Evolutionary conservation across 2,888 invertebrate species (phyloP), one percentile per base, ranked within the genome.

Genomic region (Cryptus armator): DNA sequence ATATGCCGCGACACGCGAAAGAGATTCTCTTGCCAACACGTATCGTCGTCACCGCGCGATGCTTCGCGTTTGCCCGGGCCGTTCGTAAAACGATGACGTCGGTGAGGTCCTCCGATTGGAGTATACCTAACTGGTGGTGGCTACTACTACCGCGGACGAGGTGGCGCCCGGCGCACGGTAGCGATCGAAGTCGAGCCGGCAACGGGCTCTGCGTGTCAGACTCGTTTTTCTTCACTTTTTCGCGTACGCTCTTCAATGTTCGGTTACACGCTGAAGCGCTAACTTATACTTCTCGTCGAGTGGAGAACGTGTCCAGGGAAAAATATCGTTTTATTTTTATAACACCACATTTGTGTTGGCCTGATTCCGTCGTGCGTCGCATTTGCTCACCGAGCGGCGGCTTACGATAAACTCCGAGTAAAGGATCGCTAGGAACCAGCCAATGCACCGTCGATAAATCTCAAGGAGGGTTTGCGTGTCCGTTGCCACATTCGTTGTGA

Each of bases 391-490:
- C 56, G 48, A 24, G 12, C 10, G 19, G 19, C 12, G 24, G 24
- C 24, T 24, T 19, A 19, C 4, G 19, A 51, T 24, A 83, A n/a
- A 46, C 3, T 24, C 62, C 24, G 16, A 44, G 29, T 43, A 32
- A 62, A 10, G 37, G 12, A 56, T 44, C 9, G 0, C 3, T 53
- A 19, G 29, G 16, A 14, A 19, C 19, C 37, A 9, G 19, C 24
- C n/a, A 59, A 44, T 24, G 10, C 29, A 67, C 14, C 48, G 10
- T 74, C 68, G 74, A 81, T 74, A 75, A 81, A 68, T 81, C 48
- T 74, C 56, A 24, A 68, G n/a, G 59, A 12, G 59, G 19, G 19
- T 29, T 59, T 19, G 56, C 56, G 37, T 44, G 32, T 32, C 12
- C 29, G 29, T 66, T 37, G 66, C 44, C 19, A 46, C 29, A 64